Conservation (phyloP, 2,797 vertebrate species). For the Microhierax caerulescens region DNA sequence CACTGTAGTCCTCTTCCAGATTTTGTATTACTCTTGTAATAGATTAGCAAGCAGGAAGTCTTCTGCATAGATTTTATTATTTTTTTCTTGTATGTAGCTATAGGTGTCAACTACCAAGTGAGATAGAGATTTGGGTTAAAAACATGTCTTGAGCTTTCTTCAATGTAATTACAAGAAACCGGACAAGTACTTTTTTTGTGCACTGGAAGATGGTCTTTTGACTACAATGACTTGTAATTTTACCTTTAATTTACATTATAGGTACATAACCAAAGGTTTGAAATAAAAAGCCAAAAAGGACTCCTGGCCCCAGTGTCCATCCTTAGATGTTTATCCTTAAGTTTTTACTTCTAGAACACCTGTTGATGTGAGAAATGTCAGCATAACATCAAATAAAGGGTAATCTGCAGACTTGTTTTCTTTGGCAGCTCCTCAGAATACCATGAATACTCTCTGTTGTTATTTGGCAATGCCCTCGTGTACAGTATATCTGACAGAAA, state of each 20-base stretch:
- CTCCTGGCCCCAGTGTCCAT: not conserved
- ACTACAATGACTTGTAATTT: not conserved
- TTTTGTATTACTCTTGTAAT: not conserved
- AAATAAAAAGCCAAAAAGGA: not conserved
- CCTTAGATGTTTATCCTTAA: not conserved
- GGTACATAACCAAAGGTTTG: not conserved
- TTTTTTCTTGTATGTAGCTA: not conserved
- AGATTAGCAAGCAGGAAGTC: not conserved
- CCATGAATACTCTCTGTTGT: not conserved
- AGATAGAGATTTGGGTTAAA: too few species aligned
- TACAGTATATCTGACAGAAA: conserved; percentile 2
- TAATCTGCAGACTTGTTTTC: not conserved
- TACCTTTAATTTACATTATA: not conserved
- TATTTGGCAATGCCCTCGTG: not conserved
- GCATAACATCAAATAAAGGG: not conserved
- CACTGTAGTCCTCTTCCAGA: not conserved
- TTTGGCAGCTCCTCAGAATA: conserved; percentile 15
- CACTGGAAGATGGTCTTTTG: not conserved
- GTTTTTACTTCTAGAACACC: not conserved
- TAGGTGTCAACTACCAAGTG: not conserved
- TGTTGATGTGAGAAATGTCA: conserved; percentile 10
- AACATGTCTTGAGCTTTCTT: too few species aligned
- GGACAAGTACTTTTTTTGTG: not conserved
- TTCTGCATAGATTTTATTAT: not conserved
- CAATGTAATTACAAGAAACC: not conserved